phyloP scores from a whole-genome alignment of 2,113 vertebrate genomes.

The Myanophis thanlyinensis region DNA sequence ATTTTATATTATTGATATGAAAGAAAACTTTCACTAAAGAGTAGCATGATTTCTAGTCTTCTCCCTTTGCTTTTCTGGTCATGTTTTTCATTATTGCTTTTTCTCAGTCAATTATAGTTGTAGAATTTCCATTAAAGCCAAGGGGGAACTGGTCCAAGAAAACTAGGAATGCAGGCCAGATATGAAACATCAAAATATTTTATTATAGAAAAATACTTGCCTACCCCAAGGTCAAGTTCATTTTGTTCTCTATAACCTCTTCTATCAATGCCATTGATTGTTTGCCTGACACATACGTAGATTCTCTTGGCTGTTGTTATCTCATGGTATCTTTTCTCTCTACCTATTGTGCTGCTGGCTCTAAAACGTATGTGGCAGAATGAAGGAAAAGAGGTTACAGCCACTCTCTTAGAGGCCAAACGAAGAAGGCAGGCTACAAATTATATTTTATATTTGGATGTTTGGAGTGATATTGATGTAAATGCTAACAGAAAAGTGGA shows the following conservation, averaged over 20 bases:
- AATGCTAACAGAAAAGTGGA: not conserved
- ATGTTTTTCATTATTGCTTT: conserved; percentile 27
- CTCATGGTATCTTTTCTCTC: conserved; percentile 43
- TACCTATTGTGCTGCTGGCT: conserved; percentile 47
- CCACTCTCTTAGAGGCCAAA: conserved; percentile 22
- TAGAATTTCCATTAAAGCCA: conserved; percentile 16
- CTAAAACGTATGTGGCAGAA: conserved; percentile 49
- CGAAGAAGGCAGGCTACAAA: not conserved
- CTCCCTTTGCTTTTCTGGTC: conserved; percentile 10
- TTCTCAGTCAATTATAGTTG: conserved; percentile 17
- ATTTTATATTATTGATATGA: not conserved
- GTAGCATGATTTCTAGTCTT: not conserved
- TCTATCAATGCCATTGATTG: conserved; percentile 29
- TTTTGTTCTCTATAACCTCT: conserved; percentile 46
- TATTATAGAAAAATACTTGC: conserved; percentile 13
- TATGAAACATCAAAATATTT: conserved; percentile 24
- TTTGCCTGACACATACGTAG: conserved; percentile 32
- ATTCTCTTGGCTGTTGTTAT: conserved; percentile 33
- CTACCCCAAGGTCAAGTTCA: conserved; percentile 30
- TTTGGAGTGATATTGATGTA: conserved; percentile 16
- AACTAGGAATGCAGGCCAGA: not conserved
- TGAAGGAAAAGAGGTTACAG: conserved; percentile 38
- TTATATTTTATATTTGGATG: conserved; percentile 7
- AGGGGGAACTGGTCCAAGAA: conserved; percentile 2
- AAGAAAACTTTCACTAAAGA: conserved; percentile 8